phyloP scores from a whole-genome alignment of 1,140 invertebrate genomes.

The Cepaea nemoralis region DNA sequence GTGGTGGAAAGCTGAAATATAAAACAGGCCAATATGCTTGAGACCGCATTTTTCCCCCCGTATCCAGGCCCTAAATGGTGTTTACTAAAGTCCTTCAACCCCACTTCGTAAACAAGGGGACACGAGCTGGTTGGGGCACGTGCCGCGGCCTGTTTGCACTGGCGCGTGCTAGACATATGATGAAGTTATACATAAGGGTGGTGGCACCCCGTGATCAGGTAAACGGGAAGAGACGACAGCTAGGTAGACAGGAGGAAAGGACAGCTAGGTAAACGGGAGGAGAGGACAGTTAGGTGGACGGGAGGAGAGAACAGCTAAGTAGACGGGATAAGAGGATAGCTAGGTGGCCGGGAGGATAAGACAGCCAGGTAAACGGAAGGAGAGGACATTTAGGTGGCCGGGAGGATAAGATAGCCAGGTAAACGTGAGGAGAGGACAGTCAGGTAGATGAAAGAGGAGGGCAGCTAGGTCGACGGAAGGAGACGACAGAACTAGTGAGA shows the following conservation, averaged over 20 bases:
- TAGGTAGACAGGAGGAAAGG: no score
- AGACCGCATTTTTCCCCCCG: neutral
- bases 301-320: no score
- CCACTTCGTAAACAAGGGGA: neutral
- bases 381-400: no score
- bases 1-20: neutral
- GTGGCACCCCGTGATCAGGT: neutral
- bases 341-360: no score
- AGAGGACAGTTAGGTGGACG: no score
- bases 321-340: neutral
- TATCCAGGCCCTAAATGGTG: constrained; percentile 2
- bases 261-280: no score
- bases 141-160: constrained; percentile 10
- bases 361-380: no score
- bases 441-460: no score
- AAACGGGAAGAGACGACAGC: neutral
- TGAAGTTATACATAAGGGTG: neutral
- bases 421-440: no score
- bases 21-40: neutral
- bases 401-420: no score
- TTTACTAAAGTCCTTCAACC: neutral
- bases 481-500: no score
- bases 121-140: constrained; percentile 1
- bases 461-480: no score
- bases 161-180: neutral